Evolutionary conservation across 1,140 invertebrate genomes (phyloP), one percentile per base, ranked within the genome.

Genomic region (Paracyclopina nana): DNA sequence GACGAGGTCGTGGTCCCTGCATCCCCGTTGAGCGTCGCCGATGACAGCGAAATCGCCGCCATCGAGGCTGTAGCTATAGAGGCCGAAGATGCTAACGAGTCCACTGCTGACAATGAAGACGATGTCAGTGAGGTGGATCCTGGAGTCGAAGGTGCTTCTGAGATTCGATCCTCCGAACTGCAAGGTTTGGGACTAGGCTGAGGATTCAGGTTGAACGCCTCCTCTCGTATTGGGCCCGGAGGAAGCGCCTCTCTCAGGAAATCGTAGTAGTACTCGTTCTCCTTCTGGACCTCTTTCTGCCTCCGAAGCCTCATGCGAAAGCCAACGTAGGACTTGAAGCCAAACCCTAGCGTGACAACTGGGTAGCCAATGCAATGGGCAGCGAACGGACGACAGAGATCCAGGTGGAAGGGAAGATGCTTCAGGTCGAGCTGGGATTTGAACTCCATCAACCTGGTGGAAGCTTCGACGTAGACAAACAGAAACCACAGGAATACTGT

Each of bases 361-460:
- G 91, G 91, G 76, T 95, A 97, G 53, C 92, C 88, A 68, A 95
- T 85, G 67, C 90, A 97, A 69, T 98, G 92, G 56, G 92, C 92
- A 56, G 92, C 92, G 69, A 98, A 92, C 52, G 92, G 91, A 63
- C 88, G 75, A 73, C 88, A 96, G 50, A 95, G 75, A 70, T 92
- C 88, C 65, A 90, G 71, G 67, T 86, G 83, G 65, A 82, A 80
- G 54, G 82, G 81, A 68, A 85, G 75, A 66, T 80, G 79, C 62
- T 85, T 80, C 57, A 83, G 70, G 34, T 52, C 50, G 2, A 52
- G 24, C n/a, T 52, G 18, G 25, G 34, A n/a, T 38, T 43, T 42
- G 41, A 46, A 52, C 63, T 87, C 83, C 66, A 79, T 75, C 60
- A 87, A 74, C 63, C 88, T 72, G 56, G 92, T 75, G 56, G 80